Evolutionary conservation across 2,888 invertebrate genomes (phyloP).

Genomic region (Siphlonurus alternatus): DNA sequence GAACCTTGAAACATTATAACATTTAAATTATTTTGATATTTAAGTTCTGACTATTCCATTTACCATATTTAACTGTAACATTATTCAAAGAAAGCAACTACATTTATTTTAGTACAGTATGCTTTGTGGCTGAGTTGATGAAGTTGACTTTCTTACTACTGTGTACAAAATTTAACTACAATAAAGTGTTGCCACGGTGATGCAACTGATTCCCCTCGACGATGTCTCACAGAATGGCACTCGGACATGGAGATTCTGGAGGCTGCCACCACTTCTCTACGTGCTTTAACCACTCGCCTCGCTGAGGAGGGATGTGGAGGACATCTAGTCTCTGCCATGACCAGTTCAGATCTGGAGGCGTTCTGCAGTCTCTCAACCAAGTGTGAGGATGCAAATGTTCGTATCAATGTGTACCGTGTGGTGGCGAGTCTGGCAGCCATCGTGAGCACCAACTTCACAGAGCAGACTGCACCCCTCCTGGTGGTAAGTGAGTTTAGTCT

Average conservation of each 20-base stretch:
- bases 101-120: too few relatives aligned
- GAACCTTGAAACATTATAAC: too few relatives aligned
- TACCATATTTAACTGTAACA: too few relatives aligned
- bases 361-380: not conserved
- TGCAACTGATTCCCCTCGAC: too few relatives aligned
- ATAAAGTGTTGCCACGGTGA: too few relatives aligned
- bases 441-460: not conserved
- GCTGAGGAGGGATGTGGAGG: not conserved
- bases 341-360: not conserved
- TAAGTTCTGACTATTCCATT: too few relatives aligned
- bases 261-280: slow-evolving; percentile 54
- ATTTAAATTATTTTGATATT: too few relatives aligned
- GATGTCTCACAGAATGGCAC: slow-evolving; percentile 4
- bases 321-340: not conserved
- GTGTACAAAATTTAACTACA: too few relatives aligned
- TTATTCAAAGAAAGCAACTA: too few relatives aligned
- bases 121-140: too few relatives aligned
- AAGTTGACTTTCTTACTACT: too few relatives aligned
- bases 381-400: not conserved
- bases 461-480: not conserved
- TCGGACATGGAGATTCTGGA: slow-evolving; percentile 34
- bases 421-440: not conserved
- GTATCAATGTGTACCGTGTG: not conserved
- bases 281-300: slow-evolving; percentile 29
- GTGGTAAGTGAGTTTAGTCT: not conserved